Conservation (phyloP, 2,797 vertebrate species). For the Morelia viridis region DNA sequence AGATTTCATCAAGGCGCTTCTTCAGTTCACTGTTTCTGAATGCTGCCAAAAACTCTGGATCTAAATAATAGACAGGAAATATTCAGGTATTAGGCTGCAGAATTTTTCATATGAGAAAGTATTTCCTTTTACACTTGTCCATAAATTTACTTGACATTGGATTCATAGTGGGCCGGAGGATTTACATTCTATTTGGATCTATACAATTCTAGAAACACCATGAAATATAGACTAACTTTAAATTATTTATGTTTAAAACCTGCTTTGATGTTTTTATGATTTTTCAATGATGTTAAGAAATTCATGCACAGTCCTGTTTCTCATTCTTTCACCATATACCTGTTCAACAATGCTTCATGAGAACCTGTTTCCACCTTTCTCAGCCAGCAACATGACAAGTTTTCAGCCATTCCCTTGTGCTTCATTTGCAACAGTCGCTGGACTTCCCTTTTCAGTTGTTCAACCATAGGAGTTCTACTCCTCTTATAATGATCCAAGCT, state of each 20-base stretch:
- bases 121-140: neutral
- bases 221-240: neutral
- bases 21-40: constrained; percentile 60
- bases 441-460: neutral
- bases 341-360: neutral
- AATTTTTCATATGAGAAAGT: neutral
- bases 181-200: neutral
- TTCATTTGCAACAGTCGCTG: neutral
- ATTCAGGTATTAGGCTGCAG: neutral
- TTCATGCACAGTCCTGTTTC: neutral
- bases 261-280: neutral
- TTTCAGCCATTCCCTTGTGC: neutral
- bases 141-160: neutral
- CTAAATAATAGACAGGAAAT: constrained; percentile 43
- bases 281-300: neutral
- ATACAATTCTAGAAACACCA: neutral
- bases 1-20: constrained; percentile 64
- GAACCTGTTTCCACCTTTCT: neutral
- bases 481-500: neutral
- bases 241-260: neutral
- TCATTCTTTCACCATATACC: neutral
- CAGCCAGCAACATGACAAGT: neutral
- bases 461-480: neutral
- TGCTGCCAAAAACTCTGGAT: constrained; percentile 65
- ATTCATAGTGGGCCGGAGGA: neutral